Base-by-base conservation (phyloP, 2,113 vertebrate species). In the Halcyon malimbica region DNA sequence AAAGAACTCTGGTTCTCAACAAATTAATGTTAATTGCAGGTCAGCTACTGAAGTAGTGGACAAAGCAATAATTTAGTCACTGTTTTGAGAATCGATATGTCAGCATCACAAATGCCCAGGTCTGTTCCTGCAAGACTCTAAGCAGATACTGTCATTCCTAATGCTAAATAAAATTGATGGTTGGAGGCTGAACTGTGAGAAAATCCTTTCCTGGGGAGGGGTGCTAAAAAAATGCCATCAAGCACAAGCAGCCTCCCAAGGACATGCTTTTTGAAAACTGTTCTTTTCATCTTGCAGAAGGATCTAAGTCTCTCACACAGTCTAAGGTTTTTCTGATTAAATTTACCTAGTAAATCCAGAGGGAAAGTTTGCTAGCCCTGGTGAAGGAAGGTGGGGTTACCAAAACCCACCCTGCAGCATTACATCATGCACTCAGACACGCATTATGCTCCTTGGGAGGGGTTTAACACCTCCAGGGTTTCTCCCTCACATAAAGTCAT, bases 161-260 rank as follows among this genome's bases (percentile, higher is more conserved):
- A 35, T 4, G 9, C 46, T 41, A 31, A 63, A 51, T 25, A 62
- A 74, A 93, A 56, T 5, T 8, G 11, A 20, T 41, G 14, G 5
- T 9, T 50, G 14, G 44, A 83, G n/a, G 11, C 5, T 80, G 51
- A 93, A 65, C n/a, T 50, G 5, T 39, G 21, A 80, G 13, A 39
- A 82, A 83, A 88, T 13, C 29, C 35, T 85, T 74, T 85, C 54
- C 29, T 74, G n/a, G 7, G 31, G 9, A 44, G 8, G 13, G 3
- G 0, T 41, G 9, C 50, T 80, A 83, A 85, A 42, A 80, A 93
- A 51, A 8, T 39, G 57, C 7, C 3, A 29, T 10, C 28, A 41
- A 35, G n/a, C 31, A 46, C n/a, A 2, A 8, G 7, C 62, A 63
- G 25, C 18, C 5, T 67, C 59, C 16, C 0, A 0, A 79, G 33